Evolutionary conservation across 2,888 invertebrate genomes (phyloP).

Genomic region (Spilosoma lubricipeda): DNA sequence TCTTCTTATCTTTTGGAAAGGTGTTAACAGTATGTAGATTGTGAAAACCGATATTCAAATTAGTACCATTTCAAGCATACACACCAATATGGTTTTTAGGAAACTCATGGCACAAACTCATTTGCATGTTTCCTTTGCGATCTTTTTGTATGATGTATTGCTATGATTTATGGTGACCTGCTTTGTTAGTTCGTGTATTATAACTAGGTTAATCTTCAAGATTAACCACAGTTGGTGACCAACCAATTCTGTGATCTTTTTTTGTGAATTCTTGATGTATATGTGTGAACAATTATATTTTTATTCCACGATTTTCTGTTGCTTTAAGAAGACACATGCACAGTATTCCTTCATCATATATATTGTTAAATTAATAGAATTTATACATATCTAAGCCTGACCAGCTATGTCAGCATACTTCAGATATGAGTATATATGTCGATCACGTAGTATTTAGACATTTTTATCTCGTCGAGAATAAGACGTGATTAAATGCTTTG

Average conservation of each 20-base stretch:
- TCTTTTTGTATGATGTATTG: not conserved
- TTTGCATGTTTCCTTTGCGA: not conserved
- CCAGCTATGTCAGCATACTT: too few relatives aligned
- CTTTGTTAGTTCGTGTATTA: not conserved
- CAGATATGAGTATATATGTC: too few relatives aligned
- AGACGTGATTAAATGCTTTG: too few relatives aligned
- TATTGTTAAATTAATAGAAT: too few relatives aligned
- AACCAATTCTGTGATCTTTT: not conserved
- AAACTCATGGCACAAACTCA: not conserved
- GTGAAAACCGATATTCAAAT: slow-evolving; percentile 28
- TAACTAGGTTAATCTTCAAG: not conserved
- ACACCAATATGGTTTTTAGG: not conserved
- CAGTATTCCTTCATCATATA: too few relatives aligned
- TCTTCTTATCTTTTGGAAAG: slow-evolving; percentile 15
- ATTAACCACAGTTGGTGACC: not conserved
- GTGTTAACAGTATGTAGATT: slow-evolving; percentile 16
- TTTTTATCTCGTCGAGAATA: too few relatives aligned
- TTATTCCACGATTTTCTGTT: too few relatives aligned
- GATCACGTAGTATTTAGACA: too few relatives aligned
- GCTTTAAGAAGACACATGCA: too few relatives aligned
- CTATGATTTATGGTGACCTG: not conserved
- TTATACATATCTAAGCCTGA: too few relatives aligned
- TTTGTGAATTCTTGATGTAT: too few relatives aligned
- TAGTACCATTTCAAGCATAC: slow-evolving; percentile 1
- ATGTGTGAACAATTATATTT: too few relatives aligned